phyloP scores from a whole-genome alignment of 2,113 vertebrate species.

The Saccopteryx bilineata region DNA sequence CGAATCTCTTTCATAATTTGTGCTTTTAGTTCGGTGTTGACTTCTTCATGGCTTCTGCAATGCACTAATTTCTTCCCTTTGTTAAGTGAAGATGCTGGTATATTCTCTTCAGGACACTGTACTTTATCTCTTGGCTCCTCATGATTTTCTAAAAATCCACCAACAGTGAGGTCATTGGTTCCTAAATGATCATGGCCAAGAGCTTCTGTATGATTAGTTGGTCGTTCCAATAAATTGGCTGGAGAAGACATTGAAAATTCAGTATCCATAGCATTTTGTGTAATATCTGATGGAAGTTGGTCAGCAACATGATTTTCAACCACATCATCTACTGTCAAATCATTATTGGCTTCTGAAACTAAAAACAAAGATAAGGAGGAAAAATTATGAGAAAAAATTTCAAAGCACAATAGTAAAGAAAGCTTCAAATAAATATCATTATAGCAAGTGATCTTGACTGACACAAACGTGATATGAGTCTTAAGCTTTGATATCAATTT shows the following conservation, averaged over 20 bases:
- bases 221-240: conserved; percentile 85
- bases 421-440: neutral
- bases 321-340: conserved; percentile 84
- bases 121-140: conserved; percentile 86
- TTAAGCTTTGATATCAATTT: conserved; percentile 16
- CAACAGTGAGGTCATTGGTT: conserved; percentile 86
- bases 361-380: neutral
- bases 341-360: conserved; percentile 89
- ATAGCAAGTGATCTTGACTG: neutral
- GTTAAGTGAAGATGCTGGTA: conserved; percentile 88
- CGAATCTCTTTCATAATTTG: conserved; percentile 97
- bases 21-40: conserved; percentile 93
- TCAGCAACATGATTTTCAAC: conserved; percentile 93
- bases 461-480: neutral
- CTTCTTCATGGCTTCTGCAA: conserved; percentile 91
- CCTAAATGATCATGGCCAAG: conserved; percentile 85
- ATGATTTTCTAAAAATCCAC: conserved; percentile 84
- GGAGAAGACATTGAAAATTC: conserved; percentile 86
- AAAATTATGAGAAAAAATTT: conserved; percentile 6
- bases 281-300: conserved; percentile 86
- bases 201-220: conserved; percentile 86
- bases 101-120: conserved; percentile 83
- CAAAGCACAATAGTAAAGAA: conserved; percentile 39
- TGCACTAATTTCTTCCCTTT: conserved; percentile 91
- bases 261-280: conserved; percentile 83